Evolutionary conservation across 1,140 invertebrate genomes (phyloP).

Genomic region (Drosophila gunungcola): DNA sequence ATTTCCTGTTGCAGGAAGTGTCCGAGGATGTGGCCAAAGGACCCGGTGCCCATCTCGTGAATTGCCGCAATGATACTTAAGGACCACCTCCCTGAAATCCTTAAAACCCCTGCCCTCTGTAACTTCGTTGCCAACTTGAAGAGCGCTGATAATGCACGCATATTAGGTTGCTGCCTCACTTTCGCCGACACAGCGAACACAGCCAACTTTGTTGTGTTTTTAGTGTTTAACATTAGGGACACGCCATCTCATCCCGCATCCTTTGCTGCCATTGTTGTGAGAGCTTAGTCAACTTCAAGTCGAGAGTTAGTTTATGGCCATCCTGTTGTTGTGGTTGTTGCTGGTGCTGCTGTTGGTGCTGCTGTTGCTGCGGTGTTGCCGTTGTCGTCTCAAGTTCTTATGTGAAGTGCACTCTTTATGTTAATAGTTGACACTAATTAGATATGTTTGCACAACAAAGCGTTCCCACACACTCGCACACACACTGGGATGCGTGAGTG

Average conservation of each 20-base stretch:
- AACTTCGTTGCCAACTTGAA: constrained; percentile 73
- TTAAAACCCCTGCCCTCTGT: constrained; percentile 18
- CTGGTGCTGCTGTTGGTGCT: constrained; percentile 21
- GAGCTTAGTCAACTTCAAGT: constrained; percentile 71
- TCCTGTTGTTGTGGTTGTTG: constrained; percentile 11
- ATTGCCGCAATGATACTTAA: constrained; percentile 68
- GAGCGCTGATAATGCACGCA: constrained; percentile 73
- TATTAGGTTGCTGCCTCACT: constrained; percentile 49
- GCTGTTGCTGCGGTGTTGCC: constrained; percentile 37
- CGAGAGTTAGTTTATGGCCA: constrained; percentile 75
- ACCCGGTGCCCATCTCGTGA: constrained; percentile 27
- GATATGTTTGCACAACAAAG: constrained; percentile 80
- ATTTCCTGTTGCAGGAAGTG: constrained; percentile 77
- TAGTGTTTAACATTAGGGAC: constrained; percentile 64
- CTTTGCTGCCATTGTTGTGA: constrained; percentile 59
- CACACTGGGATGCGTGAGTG: constrained; percentile 13
- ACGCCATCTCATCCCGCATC: constrained; percentile 28
- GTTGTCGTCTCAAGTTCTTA: constrained; percentile 77
- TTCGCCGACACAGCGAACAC: constrained; percentile 4
- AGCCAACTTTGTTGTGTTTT: constrained; percentile 50
- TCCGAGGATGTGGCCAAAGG: constrained; percentile 54
- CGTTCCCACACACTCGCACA: constrained; percentile 26
- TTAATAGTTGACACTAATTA: constrained; percentile 83
- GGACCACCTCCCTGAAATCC: not conserved
- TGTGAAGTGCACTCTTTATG: constrained; percentile 82